Base-by-base conservation (phyloP, 2,888 invertebrate genomes). In the Bombylius major region DNA sequence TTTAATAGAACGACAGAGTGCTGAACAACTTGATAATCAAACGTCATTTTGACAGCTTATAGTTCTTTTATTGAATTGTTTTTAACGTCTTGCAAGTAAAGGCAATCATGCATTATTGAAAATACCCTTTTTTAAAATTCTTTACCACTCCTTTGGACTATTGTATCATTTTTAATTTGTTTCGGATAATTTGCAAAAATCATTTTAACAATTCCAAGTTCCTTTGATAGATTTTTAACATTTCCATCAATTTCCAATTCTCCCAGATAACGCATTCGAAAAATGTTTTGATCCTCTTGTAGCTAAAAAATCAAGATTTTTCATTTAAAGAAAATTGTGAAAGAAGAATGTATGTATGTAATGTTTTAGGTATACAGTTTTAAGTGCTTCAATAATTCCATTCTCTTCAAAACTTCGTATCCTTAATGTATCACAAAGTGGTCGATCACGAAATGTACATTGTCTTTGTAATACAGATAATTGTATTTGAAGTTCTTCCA, bases 401-500 rank as follows among this genome's bases (percentile, higher is more conserved):
- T 73, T 74, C 61, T 75, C 75, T 61, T 84, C 83, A 62, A 89
- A 77, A 47, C 84, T 84, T 60, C 83, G 77, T 54, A 85, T 80
- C 67, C 87, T 83, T 61, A 89, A 76, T 13, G 87, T 86, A 62
- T 87, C 87, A 69, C 89, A 89, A 1, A 89, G 78, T 48, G 84
- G 80, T 36, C 83, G 78, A 72, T 89, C 89, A 64, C 83, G 81
- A 55, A 77, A 72, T 51, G 78, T 76, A 69, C 89, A 89, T 65
- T 84, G 82, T 63, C 83, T 82, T 67, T 75, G 74, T 60, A 75
- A 60, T 54, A 74, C 73, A 50, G 74, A 74, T 59, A 75, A 58
- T 63, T 73, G 74, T 65, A 73, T 73, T 65, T 73, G 74, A 36
- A 75, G 65, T 61, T 75, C 74, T 62, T 74, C 74, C 70, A 74